These are phyloP conservation scores for Harpagoxenus sublaevis DNA, from an alignment of 2,888 invertebrate species.

Conservation along the genomic window DNA sequence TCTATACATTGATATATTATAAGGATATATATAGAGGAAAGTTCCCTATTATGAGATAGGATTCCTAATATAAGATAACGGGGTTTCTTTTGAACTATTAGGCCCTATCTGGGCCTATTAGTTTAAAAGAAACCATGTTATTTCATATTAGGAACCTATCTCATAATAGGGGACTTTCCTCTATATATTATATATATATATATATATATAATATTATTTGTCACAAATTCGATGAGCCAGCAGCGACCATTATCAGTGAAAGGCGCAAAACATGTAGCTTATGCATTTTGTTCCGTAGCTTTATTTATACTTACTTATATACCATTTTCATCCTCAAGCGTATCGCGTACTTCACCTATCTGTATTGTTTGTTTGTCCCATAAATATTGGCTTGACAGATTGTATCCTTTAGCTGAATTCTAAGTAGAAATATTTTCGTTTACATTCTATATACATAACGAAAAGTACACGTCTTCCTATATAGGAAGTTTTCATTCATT, in stretches of 20 bases:
- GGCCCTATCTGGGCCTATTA: no score
- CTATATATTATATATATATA: constrained; percentile 64
- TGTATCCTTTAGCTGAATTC: constrained; percentile 60
- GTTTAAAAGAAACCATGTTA: no score
- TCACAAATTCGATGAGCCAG: constrained; percentile 83
- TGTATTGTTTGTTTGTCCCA: constrained; percentile 79
- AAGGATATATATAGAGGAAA: constrained; percentile 55
- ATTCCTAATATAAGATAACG: no score
- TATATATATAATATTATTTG: constrained; percentile 66
- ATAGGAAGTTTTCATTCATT: neutral
- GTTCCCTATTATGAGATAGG: no score
- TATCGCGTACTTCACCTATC: constrained; percentile 73
- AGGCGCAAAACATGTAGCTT: constrained; percentile 79
- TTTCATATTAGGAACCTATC: no score
- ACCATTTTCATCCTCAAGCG: constrained; percentile 67
- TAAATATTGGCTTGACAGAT: constrained; percentile 77
- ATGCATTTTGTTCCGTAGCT: constrained; percentile 67
- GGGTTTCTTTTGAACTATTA: no score
- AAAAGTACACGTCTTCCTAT: constrained; percentile 9
- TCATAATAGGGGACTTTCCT: no score
- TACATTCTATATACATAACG: constrained; percentile 21
- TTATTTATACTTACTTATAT: constrained; percentile 62
- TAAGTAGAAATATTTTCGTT: constrained; percentile 44
- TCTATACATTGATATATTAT: constrained; percentile 63
- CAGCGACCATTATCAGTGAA: constrained; percentile 86